Evolutionary conservation across 2,797 vertebrate genomes (phyloP).

Genomic region (Halcyon badia): DNA sequence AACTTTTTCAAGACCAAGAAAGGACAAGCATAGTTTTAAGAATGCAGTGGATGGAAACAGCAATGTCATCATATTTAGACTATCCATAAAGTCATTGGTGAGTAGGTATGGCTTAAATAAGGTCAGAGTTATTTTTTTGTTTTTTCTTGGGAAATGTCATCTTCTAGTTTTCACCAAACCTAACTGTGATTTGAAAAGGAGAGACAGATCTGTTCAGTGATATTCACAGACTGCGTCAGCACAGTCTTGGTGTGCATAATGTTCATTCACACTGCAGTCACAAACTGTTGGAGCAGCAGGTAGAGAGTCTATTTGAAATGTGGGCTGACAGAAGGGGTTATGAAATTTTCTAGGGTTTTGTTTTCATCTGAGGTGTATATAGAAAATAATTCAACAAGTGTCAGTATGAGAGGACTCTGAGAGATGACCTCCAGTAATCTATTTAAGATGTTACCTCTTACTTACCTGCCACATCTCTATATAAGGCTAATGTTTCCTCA

Average conservation of each 20-base stretch:
- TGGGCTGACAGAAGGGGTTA: background rate
- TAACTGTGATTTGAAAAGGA: background rate
- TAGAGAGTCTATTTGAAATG: background rate
- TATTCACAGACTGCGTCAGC: background rate
- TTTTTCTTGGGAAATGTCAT: background rate
- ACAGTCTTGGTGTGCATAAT: background rate
- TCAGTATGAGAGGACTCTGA: background rate
- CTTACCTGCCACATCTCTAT: background rate
- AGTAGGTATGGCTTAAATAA: background rate
- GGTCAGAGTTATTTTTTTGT: background rate
- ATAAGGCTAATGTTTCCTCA: background rate
- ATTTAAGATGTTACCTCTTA: background rate
- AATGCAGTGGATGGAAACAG: background rate
- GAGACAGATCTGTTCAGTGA: background rate
- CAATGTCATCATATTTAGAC: background rate
- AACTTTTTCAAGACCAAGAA: background rate
- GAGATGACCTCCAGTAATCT: background rate
- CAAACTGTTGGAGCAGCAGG: background rate
- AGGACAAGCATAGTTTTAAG: background rate
- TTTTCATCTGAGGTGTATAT: background rate
- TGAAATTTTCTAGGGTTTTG: background rate
- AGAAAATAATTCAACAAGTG: background rate
- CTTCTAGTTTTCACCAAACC: background rate
- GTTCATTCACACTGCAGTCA: background rate
- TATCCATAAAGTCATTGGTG: background rate